Base-by-base conservation (phyloP, 1,140 invertebrate genomes). In the Cydia splendana region DNA sequence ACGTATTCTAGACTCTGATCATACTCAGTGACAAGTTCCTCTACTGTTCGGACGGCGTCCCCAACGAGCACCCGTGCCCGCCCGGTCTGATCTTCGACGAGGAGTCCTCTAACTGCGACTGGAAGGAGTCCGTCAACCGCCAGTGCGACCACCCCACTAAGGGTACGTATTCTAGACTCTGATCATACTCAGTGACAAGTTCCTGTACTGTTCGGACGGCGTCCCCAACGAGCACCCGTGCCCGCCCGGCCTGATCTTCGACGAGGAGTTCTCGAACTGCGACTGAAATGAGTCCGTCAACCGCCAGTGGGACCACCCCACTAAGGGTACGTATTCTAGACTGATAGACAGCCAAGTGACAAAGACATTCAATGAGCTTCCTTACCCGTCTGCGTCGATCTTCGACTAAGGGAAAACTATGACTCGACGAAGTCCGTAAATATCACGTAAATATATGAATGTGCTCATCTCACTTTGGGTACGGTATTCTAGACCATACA, bases 41-140 rank as follows among this genome's bases (percentile, higher is more conserved):
- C 87, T 97, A 97, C 87, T 97, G 97, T 87, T 95, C 96, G 0
- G 96, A 97, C 76, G 97, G 97, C 12, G 91, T 95, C 0, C 94
- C 95, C n/a, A 95, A 96, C 76, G 94, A 95, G 76, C 94, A 96
- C 80, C 95, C 96, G 0, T 98, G 97, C 88, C 96, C 97, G 0
- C 96, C 96, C 18, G 96, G 97, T 15, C 93, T 97, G n/a, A 94
- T 97, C 79, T 98, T 97, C 89, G 96, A 97, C 83, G 96, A 97
- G 75, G 94, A 95, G 18, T 94, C 94, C 75, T 95, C 96, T 30
- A 96, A 95, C 76, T 97, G 97, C 86, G 95, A 96, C 38, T 98
- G 97, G 97, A 93, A 92, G 48, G 91, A 92, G 6, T 75, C 78
- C 34, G 95, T 95, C 15, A 94, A 94, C 30, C 91, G 95, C 42